phyloP scores from a whole-genome alignment of 1,140 invertebrate genomes.

The Aphis craccivora region DNA sequence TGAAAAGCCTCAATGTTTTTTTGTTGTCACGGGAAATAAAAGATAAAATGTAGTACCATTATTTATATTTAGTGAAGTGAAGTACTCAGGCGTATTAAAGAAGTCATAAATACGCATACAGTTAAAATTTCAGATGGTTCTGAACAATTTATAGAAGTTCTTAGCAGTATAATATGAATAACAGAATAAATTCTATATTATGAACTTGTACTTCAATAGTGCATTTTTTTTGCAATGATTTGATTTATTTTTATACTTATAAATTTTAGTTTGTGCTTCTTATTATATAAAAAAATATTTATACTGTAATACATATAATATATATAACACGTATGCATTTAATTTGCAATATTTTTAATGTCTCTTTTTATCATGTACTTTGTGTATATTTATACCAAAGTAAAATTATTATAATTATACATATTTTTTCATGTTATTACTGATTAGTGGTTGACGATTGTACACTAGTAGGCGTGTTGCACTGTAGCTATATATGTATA shows the following conservation, averaged over 20 bases:
- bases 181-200: background rate
- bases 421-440: background rate
- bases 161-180: background rate
- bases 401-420: background rate
- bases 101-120: slow-evolving; percentile 13
- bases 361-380: background rate
- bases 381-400: background rate
- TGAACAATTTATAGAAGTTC: background rate
- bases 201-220: background rate
- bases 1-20: background rate
- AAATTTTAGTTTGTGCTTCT: background rate
- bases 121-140: slow-evolving; percentile 5
- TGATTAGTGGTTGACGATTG: background rate
- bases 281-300: background rate
- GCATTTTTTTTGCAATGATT: background rate
- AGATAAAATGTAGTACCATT: slow-evolving; percentile 13
- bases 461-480: background rate
- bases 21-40: background rate
- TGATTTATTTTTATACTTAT: background rate
- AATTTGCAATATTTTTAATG: too few species aligned
- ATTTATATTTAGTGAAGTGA: slow-evolving; percentile 37
- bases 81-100: background rate
- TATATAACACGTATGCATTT: background rate
- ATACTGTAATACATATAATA: background rate
- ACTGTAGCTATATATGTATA: background rate